Conservation (phyloP, 2,797 vertebrate species). For the Phoebastria nigripes region DNA sequence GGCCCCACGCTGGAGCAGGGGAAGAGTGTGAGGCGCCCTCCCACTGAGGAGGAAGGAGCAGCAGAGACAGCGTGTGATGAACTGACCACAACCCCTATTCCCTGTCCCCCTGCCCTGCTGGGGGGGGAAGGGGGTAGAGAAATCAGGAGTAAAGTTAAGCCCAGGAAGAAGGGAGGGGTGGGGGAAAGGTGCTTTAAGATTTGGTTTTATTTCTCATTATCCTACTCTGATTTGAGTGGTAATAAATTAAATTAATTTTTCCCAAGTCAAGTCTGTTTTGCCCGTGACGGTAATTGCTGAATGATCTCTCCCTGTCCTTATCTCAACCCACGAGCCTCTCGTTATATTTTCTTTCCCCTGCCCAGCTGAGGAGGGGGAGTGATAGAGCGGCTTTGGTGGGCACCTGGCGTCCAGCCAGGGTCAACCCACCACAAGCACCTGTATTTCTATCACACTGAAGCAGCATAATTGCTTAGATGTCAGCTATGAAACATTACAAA, state of each 20-base stretch:
- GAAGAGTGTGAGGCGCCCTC: too few relatives aligned
- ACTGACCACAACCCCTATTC: too few relatives aligned
- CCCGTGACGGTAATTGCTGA: not conserved
- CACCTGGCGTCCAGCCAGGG: not conserved
- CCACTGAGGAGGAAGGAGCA: too few relatives aligned
- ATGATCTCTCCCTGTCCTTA: not conserved
- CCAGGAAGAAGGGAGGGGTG: not conserved
- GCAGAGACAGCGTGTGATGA: too few relatives aligned
- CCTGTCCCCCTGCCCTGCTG: accelerated
- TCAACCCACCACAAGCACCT: not conserved
- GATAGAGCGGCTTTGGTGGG: not conserved
- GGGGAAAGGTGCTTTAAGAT: not conserved
- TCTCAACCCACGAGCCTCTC: not conserved
- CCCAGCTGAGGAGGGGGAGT: not conserved
- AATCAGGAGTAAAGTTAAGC: not conserved
- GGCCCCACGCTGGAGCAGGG: too few relatives aligned
- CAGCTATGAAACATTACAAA: not conserved
- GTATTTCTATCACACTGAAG: not conserved
- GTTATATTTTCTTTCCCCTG: not conserved
- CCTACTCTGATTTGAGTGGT: not conserved
- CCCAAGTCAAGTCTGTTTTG: too few relatives aligned
- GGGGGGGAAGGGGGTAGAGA: not conserved
- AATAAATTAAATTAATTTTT: not conserved
- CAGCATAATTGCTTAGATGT: not conserved
- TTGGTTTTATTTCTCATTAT: not conserved